A percentile compares a stretch with the other conserved stretches of the same genome.
Evolutionary conservation across 1,140 invertebrate species (phyloP).

Genomic region (Bombus confusus): DNA sequence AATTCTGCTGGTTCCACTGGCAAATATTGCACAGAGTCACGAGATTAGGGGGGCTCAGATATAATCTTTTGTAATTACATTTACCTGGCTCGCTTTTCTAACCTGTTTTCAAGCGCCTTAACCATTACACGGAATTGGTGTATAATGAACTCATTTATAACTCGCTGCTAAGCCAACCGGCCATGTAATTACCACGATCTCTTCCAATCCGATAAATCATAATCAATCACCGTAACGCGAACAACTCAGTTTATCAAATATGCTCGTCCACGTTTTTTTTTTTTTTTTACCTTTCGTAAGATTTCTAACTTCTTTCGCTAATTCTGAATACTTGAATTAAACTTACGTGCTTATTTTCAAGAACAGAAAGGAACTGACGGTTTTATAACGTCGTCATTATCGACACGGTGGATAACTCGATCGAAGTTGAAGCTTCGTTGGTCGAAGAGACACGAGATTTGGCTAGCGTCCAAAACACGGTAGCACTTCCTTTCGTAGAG

Average conservation of each 20-base stretch:
- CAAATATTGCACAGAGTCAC: constrained; percentile 3
- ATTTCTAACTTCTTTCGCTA: background rate
- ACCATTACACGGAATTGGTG: background rate
- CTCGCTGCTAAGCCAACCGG: background rate
- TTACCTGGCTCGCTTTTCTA: constrained; percentile 11
- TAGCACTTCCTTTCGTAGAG: background rate
- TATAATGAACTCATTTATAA: constrained; percentile 25
- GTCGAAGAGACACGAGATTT: background rate
- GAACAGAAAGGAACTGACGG: background rate
- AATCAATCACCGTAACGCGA: constrained; percentile 1
- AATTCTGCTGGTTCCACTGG: background rate
- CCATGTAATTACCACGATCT: constrained; percentile 4
- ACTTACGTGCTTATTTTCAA: background rate
- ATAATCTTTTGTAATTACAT: constrained; percentile 31
- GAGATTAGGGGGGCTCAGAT: constrained; percentile 16
- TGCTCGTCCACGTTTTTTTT: background rate
- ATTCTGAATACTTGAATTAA: background rate
- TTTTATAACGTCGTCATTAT: constrained; percentile 19
- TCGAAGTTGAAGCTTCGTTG: background rate
- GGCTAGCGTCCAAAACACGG: constrained; percentile 18
- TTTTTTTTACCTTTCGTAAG: background rate
- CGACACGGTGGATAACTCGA: constrained; percentile 1
- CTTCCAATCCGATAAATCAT: background rate
- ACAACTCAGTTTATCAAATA: background rate
- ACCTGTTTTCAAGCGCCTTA: background rate